These are phyloP conservation scores for Lepisosteus oculatus DNA, from an alignment of 2,113 vertebrate species.

Conservation along the genomic window DNA sequence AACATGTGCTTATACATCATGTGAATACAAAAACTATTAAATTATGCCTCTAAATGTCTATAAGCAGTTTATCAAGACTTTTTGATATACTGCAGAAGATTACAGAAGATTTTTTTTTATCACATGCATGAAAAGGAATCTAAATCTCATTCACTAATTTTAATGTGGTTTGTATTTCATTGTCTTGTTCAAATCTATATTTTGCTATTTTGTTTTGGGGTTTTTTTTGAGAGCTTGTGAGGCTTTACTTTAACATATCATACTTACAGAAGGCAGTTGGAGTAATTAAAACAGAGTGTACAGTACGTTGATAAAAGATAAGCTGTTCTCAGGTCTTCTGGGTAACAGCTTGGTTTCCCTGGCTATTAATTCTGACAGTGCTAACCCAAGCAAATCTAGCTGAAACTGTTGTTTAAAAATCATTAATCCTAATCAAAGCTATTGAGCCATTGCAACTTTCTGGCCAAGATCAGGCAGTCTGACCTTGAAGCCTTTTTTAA, in stretches of 20 bases:
- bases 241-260: background rate
- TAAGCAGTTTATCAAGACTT: too few relatives aligned
- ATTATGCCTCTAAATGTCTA: too few relatives aligned
- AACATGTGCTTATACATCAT: too few relatives aligned
- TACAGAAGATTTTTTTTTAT: too few relatives aligned
- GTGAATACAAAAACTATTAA: too few relatives aligned
- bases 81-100: too few relatives aligned
- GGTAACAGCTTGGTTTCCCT: background rate
- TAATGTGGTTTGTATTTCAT: too few relatives aligned
- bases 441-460: slow-evolving; percentile 5
- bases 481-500: slow-evolving; percentile 24
- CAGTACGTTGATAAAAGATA: background rate
- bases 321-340: background rate
- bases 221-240: too few relatives aligned
- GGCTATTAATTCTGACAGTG: slow-evolving; percentile 10
- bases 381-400: slow-evolving; percentile 16
- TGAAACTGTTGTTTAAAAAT: slow-evolving; percentile 10
- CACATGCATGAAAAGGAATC: too few relatives aligned
- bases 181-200: background rate
- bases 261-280: background rate
- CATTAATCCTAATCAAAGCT: slow-evolving; percentile 11
- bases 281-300: slow-evolving; percentile 12
- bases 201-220: background rate
- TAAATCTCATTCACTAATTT: too few relatives aligned
- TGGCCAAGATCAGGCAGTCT: slow-evolving; percentile 9